phyloP scores from a whole-genome alignment of 2,797 vertebrate species.

The Falco rusticolus region DNA sequence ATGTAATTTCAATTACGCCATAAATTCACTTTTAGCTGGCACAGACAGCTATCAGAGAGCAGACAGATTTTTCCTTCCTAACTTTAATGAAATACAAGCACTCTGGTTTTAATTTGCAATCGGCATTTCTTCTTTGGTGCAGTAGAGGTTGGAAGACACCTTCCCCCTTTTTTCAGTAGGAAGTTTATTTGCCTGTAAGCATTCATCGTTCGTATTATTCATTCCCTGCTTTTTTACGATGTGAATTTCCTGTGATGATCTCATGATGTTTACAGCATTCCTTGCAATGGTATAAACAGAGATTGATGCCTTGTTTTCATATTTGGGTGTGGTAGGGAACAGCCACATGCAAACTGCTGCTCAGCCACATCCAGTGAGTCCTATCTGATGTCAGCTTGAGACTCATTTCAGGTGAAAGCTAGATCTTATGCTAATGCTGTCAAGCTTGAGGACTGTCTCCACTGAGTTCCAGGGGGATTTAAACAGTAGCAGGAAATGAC shows the following conservation, averaged over 20 bases:
- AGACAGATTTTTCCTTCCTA: conserved; percentile 23
- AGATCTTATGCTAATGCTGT: background rate
- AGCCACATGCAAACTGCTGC: background rate
- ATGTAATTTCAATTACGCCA: conserved; percentile 31
- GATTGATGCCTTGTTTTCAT: conserved; percentile 1
- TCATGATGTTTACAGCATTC: conserved; percentile 39
- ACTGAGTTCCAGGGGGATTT: background rate
- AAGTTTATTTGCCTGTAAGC: background rate
- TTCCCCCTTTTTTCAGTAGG: background rate
- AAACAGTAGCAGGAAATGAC: background rate
- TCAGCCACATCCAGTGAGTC: background rate
- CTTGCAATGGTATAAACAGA: background rate
- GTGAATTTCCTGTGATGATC: conserved; percentile 44
- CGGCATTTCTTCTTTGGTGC: background rate
- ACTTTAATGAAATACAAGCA: conserved; percentile 9
- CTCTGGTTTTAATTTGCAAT: background rate
- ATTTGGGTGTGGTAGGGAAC: conserved; percentile 25
- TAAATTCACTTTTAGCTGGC: conserved; percentile 15
- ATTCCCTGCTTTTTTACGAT: background rate
- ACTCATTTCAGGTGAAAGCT: background rate
- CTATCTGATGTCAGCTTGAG: background rate
- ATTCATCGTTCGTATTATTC: background rate
- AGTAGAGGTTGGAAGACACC: background rate
- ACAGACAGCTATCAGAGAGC: background rate
- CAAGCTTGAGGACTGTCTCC: background rate